A percentile compares a stretch with the other conserved stretches of the same genome.
phyloP scores from a whole-genome alignment of 2,888 invertebrate genomes.

The Amphimallon solstitiale region DNA sequence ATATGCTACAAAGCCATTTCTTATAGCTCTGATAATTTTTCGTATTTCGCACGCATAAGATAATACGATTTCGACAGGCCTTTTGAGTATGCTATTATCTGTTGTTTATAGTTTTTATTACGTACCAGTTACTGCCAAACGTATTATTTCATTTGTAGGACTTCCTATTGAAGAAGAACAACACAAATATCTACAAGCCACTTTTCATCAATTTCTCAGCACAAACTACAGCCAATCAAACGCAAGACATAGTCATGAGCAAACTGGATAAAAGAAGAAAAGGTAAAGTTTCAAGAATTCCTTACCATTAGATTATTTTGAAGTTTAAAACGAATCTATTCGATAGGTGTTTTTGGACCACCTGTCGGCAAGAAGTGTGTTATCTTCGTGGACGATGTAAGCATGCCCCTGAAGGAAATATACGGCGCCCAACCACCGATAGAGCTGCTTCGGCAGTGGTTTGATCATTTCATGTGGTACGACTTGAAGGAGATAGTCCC shows the following conservation, averaged over 20 bases:
- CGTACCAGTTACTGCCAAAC: too few species aligned
- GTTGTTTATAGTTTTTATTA: too few species aligned
- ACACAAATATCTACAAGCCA: conserved; percentile 82
- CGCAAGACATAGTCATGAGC: conserved; percentile 94
- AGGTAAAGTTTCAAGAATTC: conserved; percentile 63
- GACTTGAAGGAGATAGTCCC: conserved; percentile 84
- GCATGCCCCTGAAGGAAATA: conserved; percentile 89
- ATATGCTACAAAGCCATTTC: too few species aligned
- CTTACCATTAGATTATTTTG: conserved; percentile 43
- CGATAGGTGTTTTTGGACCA: conserved; percentile 86
- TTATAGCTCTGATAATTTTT: too few species aligned
- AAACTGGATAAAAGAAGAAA: conserved; percentile 92
- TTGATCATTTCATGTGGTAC: conserved; percentile 92
- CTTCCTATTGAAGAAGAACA: conserved; percentile 82
- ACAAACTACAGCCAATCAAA: conserved; percentile 92
- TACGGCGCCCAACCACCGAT: conserved; percentile 96
- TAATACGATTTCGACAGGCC: too few species aligned
- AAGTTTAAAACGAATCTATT: background rate
- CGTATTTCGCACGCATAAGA: too few species aligned
- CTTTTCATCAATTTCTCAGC: conserved; percentile 92
- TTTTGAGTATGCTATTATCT: too few species aligned
- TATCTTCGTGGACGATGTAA: conserved; percentile 95
- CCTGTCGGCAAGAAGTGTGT: conserved; percentile 90
- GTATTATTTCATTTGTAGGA: conserved; percentile 74
- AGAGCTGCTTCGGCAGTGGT: conserved; percentile 88